Base-by-base conservation (phyloP, 2,797 vertebrate species). In the Eremophila alpestris region DNA sequence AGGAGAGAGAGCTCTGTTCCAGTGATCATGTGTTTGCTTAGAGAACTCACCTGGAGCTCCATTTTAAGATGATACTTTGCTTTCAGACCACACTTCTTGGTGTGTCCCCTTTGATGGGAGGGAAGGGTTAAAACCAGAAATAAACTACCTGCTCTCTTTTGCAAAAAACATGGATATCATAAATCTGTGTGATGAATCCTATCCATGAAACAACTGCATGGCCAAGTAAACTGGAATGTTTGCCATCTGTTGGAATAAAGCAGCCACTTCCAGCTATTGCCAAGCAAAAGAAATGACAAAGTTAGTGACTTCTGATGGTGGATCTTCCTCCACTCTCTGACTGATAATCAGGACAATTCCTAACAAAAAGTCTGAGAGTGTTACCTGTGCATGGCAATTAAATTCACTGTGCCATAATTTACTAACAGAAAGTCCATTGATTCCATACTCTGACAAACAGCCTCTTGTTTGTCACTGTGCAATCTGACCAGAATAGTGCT, bases 1-100 rank as follows among this genome's bases (percentile, higher is more conserved):
- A 89, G 92, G 83, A 69, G 86, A 94, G 83, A 94, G 84, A 92
- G 60, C 91, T 89, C 76, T 87, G 73, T 55, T 40, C 83, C 73
- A 49, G 62, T 46, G 54, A 51, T 82, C 56, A 55, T 63, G 4
- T 71, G 68, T 93, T 87, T 77, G 69, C 69, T 80, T 63, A 68
- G 91, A 94, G 93, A 90, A 75, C 80, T 84, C 88, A 94, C 77
- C 84, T 88, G 94, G 87, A 84, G 86, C 86, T 96, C 92, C 18
- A 59, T 76, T 82, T 82, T 92, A 92, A 86, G 92, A 89, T 70
- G 79, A 87, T 84, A 83, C 68, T 88, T 76, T 59, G 88, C 75
- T 94, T 96, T 95, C 82, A 94, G 87, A 91, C 90, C 74, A 92
- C 54, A 4, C 83, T 96, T 92, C 83, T 92, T 90, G 36, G 45